Evolutionary conservation across 2,888 invertebrate species (phyloP), one percentile per base, ranked within the genome.

Genomic region (Pteria penguin): DNA sequence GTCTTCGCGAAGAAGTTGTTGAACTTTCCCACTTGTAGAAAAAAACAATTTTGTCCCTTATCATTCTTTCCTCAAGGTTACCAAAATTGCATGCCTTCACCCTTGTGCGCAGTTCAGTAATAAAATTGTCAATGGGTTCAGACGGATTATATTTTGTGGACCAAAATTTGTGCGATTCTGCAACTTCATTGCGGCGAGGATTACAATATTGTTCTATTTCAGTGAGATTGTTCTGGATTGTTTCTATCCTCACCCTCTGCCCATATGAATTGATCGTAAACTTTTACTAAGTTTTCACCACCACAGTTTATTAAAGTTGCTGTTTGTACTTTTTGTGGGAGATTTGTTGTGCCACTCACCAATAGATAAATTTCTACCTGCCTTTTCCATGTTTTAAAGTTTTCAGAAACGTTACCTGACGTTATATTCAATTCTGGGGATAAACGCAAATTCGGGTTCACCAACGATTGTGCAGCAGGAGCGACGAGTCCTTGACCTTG

Each of bases 171-270:
- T 63, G 57, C 5, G 58, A 57, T 33, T 75, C 75, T 0, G 55
- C 69, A 0, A 69, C 75, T 57, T 75, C 75, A 55, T 63, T 72
- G 18, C 52, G 52, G 0, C 72, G 31, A 18, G 65, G 65, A 36
- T 75, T 65, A 45, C 69, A 75, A 32, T 69, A 75, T 4, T 74
- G 22, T 14, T 63, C 54, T 36, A 69, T 69, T 31, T 62, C 69
- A 1, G 32, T 33, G 1, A 65, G 26, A 3, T 45, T 1, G 54
- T 45, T 4, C 29, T 5, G 58, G 68, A 22, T 68, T 32, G n/a
- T 68, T 57, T 18, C 4, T 58, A 31, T 67, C 33, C 58, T 31
- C 24, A 8, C 32, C 24, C 2, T 57, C 22, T 1, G 11, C 32
- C 55, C 65, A 27, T 36, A 2, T 58, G 45, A 55, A 65, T 18